Percentiles rank a stretch among this genome's conserved stretches.
Evolutionary conservation across 2,888 invertebrate species (phyloP).

Genomic region (Zygogramma bicolorata): DNA sequence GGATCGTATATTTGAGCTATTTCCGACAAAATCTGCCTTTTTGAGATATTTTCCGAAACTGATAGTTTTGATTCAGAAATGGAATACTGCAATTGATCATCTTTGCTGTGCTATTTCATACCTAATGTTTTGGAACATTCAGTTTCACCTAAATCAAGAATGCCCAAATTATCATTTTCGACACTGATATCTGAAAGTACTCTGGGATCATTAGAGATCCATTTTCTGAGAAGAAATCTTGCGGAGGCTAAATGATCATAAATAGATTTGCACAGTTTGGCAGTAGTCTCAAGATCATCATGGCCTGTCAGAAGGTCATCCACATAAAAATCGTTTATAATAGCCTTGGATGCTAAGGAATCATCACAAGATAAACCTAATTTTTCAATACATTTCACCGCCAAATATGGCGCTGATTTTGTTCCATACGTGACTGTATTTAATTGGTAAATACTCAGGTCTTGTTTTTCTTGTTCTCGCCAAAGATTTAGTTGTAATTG

Average conservation of each 20-base stretch:
- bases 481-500: conserved; percentile 1
- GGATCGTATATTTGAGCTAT: conserved; percentile 30
- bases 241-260: no score
- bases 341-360: conserved; percentile 6
- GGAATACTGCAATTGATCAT: conserved; percentile 17
- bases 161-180: no score
- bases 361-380: no score
- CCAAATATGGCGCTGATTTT: conserved; percentile 28
- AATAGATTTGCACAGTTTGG: no score
- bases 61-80: background rate
- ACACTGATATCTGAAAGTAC: no score
- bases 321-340: conserved; percentile 21
- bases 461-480: conserved; percentile 19
- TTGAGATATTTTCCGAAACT: background rate
- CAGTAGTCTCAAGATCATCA: no score
- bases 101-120: conserved; percentile 11
- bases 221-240: no score
- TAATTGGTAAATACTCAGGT: conserved; percentile 36
- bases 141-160: no score
- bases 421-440: conserved; percentile 48
- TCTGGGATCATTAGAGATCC: no score
- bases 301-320: conserved; percentile 33
- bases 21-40: conserved; percentile 21
- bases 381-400: conserved; percentile 24
- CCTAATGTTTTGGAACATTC: conserved; percentile 24